These are phyloP conservation scores for Coreoperca whiteheadi DNA, from an alignment of 2,113 vertebrate species.

Conservation along the genomic window DNA sequence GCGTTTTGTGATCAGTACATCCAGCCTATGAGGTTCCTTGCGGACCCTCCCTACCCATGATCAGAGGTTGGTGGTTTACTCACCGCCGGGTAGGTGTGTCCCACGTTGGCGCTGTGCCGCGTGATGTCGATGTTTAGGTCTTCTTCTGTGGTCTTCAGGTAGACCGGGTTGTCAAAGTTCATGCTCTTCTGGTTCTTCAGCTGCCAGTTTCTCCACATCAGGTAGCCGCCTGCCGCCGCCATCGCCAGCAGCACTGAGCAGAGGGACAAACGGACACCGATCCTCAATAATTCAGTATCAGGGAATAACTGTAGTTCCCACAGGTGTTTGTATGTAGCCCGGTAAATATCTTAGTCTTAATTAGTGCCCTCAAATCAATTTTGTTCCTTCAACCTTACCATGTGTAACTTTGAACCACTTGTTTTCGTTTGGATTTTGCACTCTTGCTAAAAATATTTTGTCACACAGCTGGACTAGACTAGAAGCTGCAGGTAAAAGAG, in stretches of 20 bases:
- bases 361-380: neutral
- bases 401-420: neutral
- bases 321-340: neutral
- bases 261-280: neutral
- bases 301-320: neutral
- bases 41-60: neutral
- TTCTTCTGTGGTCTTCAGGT: constrained; percentile 98
- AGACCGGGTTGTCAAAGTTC: constrained; percentile 99
- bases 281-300: neutral
- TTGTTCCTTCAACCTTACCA: neutral
- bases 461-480: neutral
- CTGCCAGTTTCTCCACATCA: constrained; percentile 98
- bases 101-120: constrained; percentile 91
- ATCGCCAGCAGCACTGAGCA: constrained; percentile 89
- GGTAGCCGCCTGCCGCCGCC: constrained; percentile 88
- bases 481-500: no score
- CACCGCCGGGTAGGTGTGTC: constrained; percentile 98
- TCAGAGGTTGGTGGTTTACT: constrained; percentile 70
- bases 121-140: constrained; percentile 96
- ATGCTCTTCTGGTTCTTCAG: constrained; percentile 98
- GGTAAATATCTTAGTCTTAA: neutral
- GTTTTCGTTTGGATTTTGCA: neutral
- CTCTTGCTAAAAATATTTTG: no score
- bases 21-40: neutral
- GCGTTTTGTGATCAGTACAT: neutral